Base-by-base conservation (phyloP, 92 coral and sea anemone genomes). In the Blastomussa wellsi region DNA sequence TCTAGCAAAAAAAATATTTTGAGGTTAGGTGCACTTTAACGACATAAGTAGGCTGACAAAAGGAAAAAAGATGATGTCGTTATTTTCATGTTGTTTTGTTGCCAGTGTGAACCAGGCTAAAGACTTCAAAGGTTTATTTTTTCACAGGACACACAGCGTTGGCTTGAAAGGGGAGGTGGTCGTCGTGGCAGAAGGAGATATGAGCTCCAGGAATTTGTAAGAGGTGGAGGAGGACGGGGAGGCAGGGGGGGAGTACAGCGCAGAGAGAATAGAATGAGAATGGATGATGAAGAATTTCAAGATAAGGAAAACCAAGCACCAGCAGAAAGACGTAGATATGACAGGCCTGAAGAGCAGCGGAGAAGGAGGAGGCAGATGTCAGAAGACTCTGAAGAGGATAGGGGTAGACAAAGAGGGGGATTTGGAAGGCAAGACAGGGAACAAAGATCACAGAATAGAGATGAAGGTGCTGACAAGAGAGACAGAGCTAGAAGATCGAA, bases 201-300 rank as follows among this genome's bases (percentile, higher is more conserved):
- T 68, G 92, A 94, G 28, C 72, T 94, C 5, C 77, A 88, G 69
- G 98, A 94, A 72, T 94, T 94, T 83, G 89, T 94, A 19, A 86
- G 92, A 84, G 84, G 95, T 5, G 74, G 88, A 72, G 75, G 84
- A 29, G 72, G 89, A 49, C 74, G 77, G 12, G 84, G 90, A 39
- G 82, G 90, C 20, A 62, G 90, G 19, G 88, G 88, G 26, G 87
- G 85, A 47, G 83, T 51, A 20, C n/a, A 13, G 11, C 62, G 65
- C 0, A 55, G 79, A 60, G 72, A 55, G 16, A 35, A 62, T 28
- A 64, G 79, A 51, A 81, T 66, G 86, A 72, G 82, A 76, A 66
- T 77, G 79, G 92, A 79, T 62, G 82, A 82, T 51, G 82, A 86
- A 53, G 86, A 81, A 60, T 76, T 84, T 53, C 86, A 62, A 37